phyloP scores from a whole-genome alignment of 1,140 invertebrate species.

The Laupala kohalensis region DNA sequence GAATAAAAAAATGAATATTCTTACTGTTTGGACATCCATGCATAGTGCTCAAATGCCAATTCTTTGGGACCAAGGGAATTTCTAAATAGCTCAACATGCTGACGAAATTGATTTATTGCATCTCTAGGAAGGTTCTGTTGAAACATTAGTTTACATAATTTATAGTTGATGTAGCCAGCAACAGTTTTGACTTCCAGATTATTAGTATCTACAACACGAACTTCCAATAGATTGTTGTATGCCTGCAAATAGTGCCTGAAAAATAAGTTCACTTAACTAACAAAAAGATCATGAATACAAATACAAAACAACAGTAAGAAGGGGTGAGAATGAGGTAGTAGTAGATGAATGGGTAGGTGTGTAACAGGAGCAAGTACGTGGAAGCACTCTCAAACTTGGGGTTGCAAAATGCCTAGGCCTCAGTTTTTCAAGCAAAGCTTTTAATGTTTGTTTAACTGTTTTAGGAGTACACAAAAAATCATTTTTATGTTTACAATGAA shows the following conservation, averaged over 20 bases:
- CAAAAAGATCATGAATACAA: no score
- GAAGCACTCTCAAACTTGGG: no score
- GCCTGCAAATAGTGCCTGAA: conserved; percentile 87
- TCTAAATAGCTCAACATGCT: conserved; percentile 81
- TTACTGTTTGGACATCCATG: conserved; percentile 93
- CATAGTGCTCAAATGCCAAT: conserved; percentile 85
- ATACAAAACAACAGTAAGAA: no score
- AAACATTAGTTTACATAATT: conserved; percentile 83
- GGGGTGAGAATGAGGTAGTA: no score
- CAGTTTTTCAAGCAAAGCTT: no score
- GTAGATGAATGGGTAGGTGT: no score
- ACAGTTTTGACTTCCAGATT: conserved; percentile 85
- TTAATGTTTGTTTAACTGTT: no score
- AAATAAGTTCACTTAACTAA: no score
- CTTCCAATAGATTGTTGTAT: conserved; percentile 77
- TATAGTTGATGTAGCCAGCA: conserved; percentile 92
- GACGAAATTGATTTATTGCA: conserved; percentile 83
- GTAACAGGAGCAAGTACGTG: no score
- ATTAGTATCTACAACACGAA: conserved; percentile 78
- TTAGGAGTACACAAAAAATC: no score
- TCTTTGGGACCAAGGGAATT: conserved; percentile 61
- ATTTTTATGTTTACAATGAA: no score
- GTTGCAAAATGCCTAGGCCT: no score
- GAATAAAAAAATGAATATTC: conserved; percentile 18
- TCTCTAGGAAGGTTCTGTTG: conserved; percentile 77